Evolutionary conservation across 2,113 vertebrate genomes (phyloP).

Genomic region (Albula goreensis): DNA sequence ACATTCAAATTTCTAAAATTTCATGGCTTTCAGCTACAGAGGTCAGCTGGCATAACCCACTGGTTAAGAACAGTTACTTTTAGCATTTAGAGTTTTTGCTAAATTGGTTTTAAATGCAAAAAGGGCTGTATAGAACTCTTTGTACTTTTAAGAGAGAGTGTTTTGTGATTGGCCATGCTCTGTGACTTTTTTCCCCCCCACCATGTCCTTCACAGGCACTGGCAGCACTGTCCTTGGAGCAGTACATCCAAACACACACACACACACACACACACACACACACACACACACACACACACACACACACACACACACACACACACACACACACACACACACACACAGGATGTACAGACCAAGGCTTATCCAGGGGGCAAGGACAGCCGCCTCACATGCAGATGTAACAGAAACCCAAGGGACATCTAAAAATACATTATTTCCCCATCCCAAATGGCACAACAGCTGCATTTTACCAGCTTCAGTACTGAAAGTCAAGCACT

Average conservation of each 20-base stretch:
- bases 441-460: not conserved
- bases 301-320: not conserved
- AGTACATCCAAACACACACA: not conserved
- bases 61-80: not conserved
- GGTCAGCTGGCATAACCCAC: not conserved
- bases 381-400: not conserved
- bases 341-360: not conserved
- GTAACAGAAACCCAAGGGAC: not conserved
- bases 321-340: not conserved
- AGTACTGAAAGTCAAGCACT: too few species aligned
- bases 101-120: too few species aligned
- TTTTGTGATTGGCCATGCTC: not conserved
- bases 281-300: not conserved
- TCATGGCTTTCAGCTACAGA: not conserved
- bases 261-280: not conserved
- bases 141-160: not conserved
- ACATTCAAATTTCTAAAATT: not conserved
- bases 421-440: slow-evolving; percentile 25
- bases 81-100: too few species aligned
- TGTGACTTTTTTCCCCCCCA: not conserved
- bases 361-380: not conserved
- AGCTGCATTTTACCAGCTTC: not conserved
- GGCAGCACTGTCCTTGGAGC: not conserved
- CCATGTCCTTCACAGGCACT: not conserved
- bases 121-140: not conserved